These are phyloP conservation scores for Mus caroli DNA, from an alignment of 2,797 vertebrate species.

Conservation along the genomic window DNA sequence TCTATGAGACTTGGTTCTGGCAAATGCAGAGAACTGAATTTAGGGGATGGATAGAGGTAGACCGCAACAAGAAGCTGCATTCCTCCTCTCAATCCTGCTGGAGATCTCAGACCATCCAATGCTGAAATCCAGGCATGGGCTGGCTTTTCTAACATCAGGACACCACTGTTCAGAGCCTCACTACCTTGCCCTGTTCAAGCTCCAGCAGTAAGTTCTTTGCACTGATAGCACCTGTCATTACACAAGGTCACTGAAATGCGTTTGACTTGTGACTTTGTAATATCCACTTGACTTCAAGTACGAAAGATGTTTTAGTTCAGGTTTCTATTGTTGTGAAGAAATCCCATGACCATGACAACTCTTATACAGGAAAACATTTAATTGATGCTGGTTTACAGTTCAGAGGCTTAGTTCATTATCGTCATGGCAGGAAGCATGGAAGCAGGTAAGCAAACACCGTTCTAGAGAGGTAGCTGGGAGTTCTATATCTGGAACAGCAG, in stretches of 20 bases:
- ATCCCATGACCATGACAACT: no score
- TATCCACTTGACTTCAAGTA: background rate
- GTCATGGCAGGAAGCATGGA: background rate
- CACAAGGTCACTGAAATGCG: background rate
- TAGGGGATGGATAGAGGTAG: background rate
- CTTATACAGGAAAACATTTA: no score
- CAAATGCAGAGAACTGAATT: background rate
- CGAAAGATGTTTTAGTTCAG: background rate
- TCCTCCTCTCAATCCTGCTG: background rate
- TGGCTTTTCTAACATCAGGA: background rate
- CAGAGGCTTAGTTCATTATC: background rate
- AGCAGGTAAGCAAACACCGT: background rate
- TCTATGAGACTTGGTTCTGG: background rate
- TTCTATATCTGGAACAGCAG: background rate
- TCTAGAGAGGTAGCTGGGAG: background rate
- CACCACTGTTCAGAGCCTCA: background rate
- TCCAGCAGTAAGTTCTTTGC: background rate
- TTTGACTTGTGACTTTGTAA: background rate
- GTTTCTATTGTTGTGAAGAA: no score
- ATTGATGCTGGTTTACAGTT: no score
- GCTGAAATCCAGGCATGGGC: background rate
- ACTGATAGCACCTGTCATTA: background rate
- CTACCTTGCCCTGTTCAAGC: background rate
- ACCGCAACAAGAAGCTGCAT: background rate
- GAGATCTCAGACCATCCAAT: background rate